A percentile compares a stretch with the other conserved stretches of the same genome.
phyloP scores from a whole-genome alignment of 2,797 vertebrate genomes.

The Cetoscarus ocellatus region DNA sequence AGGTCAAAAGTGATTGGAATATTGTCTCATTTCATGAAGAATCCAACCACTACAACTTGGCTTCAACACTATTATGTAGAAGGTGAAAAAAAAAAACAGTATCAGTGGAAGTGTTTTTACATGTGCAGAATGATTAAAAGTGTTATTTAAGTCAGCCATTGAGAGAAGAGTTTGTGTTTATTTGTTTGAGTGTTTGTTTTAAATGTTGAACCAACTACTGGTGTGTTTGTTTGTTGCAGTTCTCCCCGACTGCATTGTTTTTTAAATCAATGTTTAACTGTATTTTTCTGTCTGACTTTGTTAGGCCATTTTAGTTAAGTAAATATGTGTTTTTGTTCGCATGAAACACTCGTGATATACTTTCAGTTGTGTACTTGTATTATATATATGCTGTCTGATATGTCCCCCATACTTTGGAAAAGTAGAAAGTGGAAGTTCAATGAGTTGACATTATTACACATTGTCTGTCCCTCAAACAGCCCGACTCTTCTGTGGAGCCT shows the following conservation, averaged over 20 bases:
- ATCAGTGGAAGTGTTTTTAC: neutral
- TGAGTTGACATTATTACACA: neutral
- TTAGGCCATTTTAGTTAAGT: too few relatives aligned
- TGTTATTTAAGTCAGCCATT: too few relatives aligned
- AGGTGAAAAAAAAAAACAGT: neutral
- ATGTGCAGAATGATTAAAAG: too few relatives aligned
- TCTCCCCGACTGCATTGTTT: too few relatives aligned
- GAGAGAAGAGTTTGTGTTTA: too few relatives aligned
- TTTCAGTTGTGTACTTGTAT: neutral
- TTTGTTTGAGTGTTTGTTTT: too few relatives aligned
- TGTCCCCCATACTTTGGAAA: neutral
- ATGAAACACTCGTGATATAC: neutral
- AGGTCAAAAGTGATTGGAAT: neutral
- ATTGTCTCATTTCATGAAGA: neutral
- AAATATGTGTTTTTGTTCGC: too few relatives aligned
- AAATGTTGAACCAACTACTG: too few relatives aligned
- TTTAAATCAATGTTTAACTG: too few relatives aligned
- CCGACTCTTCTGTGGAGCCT: slow-evolving; percentile 92
- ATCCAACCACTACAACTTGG: neutral
- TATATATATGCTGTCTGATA: too few relatives aligned
- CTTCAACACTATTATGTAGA: neutral
- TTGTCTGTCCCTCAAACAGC: slow-evolving; percentile 78
- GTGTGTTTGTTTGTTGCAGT: too few relatives aligned
- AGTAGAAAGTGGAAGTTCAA: neutral
- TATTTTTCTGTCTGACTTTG: too few relatives aligned